These are phyloP conservation scores for Caranx melampygus DNA, from an alignment of 2,113 vertebrate genomes.

Conservation along the genomic window DNA sequence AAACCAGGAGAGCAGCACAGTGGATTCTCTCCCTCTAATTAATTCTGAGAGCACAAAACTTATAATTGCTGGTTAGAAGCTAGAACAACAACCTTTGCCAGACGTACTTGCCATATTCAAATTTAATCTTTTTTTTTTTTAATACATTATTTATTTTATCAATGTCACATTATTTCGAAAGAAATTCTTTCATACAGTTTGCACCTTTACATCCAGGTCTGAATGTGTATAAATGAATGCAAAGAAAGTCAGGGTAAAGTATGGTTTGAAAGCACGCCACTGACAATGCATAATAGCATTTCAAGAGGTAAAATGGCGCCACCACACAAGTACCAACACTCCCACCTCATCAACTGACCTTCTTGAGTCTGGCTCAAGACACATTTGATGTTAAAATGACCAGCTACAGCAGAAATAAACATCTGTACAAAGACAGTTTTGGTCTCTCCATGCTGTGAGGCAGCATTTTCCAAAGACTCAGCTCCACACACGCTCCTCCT, in stretches of 20 bases:
- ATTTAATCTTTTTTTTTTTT: not conserved
- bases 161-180: not conserved
- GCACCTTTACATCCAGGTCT: not conserved
- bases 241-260: not conserved
- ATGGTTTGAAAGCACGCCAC: not conserved
- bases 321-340: too few species aligned
- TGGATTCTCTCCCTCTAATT: not conserved
- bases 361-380: too few species aligned
- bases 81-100: not conserved
- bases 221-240: fast-evolving
- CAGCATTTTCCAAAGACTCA: too few species aligned
- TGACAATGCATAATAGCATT: too few species aligned
- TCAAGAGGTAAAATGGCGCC: too few species aligned
- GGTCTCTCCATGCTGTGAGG: too few species aligned
- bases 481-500: too few species aligned
- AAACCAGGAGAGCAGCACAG: not conserved
- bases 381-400: too few species aligned
- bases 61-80: conserved; percentile 17
- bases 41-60: not conserved
- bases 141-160: too few species aligned
- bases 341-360: too few species aligned
- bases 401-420: too few species aligned
- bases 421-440: too few species aligned
- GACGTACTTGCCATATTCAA: not conserved
- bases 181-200: not conserved